Conservation (phyloP, 2,797 vertebrate species). For the Enteromius trimaculatus region DNA sequence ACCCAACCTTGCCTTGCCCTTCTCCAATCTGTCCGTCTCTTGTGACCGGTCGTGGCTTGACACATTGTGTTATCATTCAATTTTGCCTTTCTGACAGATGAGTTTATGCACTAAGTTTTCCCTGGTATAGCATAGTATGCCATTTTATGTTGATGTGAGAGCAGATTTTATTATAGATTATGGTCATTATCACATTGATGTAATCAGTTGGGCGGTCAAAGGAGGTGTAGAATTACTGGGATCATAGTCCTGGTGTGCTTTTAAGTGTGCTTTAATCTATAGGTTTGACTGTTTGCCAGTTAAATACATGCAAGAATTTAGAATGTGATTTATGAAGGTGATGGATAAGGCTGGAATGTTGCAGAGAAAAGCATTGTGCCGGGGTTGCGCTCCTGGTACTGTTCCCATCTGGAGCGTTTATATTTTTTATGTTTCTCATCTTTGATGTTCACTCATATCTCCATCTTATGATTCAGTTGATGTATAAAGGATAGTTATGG, state of each 20-base stretch:
- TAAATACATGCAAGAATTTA: neutral
- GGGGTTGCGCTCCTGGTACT: slow-evolving; percentile 1
- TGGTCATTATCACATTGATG: neutral
- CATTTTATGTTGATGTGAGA: slow-evolving; percentile 5
- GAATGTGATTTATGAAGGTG: neutral
- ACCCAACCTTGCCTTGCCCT: slow-evolving; percentile 54
- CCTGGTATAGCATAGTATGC: neutral
- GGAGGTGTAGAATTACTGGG: neutral
- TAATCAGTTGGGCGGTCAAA: neutral
- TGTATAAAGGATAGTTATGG: slow-evolving; percentile 29
- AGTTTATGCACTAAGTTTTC: slow-evolving; percentile 45
- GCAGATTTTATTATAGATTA: neutral
- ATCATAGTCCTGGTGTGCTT: neutral
- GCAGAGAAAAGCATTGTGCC: slow-evolving; percentile 1
- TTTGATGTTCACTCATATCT: slow-evolving; percentile 28
- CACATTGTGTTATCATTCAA: slow-evolving; percentile 51
- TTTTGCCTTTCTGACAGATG: slow-evolving; percentile 51
- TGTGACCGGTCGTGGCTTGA: slow-evolving; percentile 53
- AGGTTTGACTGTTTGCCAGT: neutral
- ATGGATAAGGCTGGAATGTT: slow-evolving; percentile 8
- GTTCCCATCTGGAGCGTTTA: slow-evolving; percentile 16
- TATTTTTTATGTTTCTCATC: slow-evolving; percentile 37
- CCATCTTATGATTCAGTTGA: slow-evolving; percentile 22
- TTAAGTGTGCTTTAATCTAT: neutral
- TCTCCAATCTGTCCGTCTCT: slow-evolving; percentile 51